A percentile compares a stretch with the other conserved stretches of the same genome.
Evolutionary conservation across 2,797 vertebrate genomes (phyloP).

Genomic region (Typhlichthys subterraneus): DNA sequence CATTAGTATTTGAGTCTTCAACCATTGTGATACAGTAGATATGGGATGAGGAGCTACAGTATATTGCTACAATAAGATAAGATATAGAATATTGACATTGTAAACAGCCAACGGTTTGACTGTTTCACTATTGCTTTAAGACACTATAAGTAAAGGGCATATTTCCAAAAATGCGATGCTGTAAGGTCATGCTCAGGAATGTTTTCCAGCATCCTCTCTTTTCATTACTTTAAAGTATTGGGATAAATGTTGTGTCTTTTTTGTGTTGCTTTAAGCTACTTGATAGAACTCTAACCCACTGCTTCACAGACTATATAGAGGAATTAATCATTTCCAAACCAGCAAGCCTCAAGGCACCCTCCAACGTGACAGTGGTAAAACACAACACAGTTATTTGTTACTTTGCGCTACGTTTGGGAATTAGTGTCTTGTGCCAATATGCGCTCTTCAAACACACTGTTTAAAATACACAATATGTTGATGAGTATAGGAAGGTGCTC

Average conservation of each 20-base stretch:
- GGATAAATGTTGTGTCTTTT: slow-evolving; percentile 16
- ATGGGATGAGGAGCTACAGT: too few species aligned
- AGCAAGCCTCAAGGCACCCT: slow-evolving; percentile 43
- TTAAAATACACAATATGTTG: slow-evolving; percentile 14
- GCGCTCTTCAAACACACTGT: slow-evolving; percentile 40
- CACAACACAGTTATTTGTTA: slow-evolving; percentile 48
- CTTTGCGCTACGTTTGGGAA: slow-evolving; percentile 32
- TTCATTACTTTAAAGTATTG: slow-evolving; percentile 6
- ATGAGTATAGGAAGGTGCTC: not conserved
- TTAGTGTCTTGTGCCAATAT: slow-evolving; percentile 29
- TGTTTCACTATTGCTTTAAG: too few species aligned
- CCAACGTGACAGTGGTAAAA: slow-evolving; percentile 51
- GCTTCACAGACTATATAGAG: slow-evolving; percentile 33
- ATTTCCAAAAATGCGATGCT: not conserved
- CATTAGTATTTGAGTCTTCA: too few species aligned
- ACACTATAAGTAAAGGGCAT: not conserved
- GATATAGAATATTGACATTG: too few species aligned
- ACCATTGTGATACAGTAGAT: too few species aligned
- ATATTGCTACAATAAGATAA: too few species aligned
- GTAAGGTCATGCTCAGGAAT: slow-evolving; percentile 8
- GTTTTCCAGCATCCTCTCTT: not conserved
- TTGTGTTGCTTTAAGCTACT: slow-evolving; percentile 33
- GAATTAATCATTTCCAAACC: slow-evolving; percentile 42
- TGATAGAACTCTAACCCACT: slow-evolving; percentile 25
- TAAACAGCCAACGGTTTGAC: too few species aligned